phyloP scores from a whole-genome alignment of 2,797 vertebrate species.

The Rhynchotus rufescens region DNA sequence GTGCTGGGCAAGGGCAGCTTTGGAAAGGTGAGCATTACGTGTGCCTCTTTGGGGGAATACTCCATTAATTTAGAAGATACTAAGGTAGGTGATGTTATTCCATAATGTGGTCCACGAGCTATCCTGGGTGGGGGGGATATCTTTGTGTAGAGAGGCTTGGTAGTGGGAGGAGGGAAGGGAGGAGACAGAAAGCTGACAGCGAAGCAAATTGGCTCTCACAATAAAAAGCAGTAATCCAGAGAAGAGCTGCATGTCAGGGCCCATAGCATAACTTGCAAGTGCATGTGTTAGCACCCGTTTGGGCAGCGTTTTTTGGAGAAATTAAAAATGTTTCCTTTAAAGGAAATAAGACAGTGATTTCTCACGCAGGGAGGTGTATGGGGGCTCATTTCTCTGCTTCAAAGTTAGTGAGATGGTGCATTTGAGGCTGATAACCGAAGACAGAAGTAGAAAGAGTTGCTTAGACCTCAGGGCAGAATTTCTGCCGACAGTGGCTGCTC shows the following conservation, averaged over 20 bases:
- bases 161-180: not conserved
- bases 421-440: not conserved
- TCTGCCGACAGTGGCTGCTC: not conserved
- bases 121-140: not conserved
- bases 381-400: not conserved
- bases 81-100: not conserved
- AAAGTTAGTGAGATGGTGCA: not conserved
- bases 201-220: not conserved
- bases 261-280: not conserved
- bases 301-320: conserved; percentile 16
- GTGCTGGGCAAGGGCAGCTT: conserved; percentile 98
- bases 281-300: not conserved
- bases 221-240: not conserved
- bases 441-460: not conserved
- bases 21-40: conserved; percentile 88
- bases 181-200: not conserved
- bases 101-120: not conserved
- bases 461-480: not conserved
- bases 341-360: not conserved
- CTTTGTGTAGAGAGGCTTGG: not conserved
- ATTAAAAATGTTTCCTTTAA: conserved; percentile 18
- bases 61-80: not conserved
- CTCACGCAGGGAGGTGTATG: not conserved
- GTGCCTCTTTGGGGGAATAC: not conserved
- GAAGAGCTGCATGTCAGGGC: not conserved